These are phyloP conservation scores for Clostera curtula DNA, from an alignment of 2,888 invertebrate species.

Conservation along the genomic window DNA sequence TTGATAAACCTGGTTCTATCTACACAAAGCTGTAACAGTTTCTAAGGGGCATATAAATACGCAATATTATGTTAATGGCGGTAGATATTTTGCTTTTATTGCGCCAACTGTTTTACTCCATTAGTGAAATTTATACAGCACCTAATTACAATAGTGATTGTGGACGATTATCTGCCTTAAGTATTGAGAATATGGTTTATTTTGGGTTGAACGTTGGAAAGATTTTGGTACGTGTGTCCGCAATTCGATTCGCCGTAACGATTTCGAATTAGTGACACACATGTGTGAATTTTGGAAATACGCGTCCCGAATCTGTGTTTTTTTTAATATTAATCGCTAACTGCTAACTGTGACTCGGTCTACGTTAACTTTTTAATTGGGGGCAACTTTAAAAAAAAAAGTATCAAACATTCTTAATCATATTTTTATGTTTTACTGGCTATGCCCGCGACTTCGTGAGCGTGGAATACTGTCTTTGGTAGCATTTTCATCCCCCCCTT, in stretches of 20 bases:
- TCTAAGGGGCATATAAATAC: conserved; percentile 22
- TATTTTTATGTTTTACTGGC: too few species aligned
- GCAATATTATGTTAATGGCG: conserved; percentile 19
- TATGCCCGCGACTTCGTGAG: too few species aligned
- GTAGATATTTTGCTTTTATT: conserved; percentile 35
- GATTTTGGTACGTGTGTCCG: conserved; percentile 18
- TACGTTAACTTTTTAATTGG: too few species aligned
- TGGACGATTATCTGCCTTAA: conserved; percentile 14
- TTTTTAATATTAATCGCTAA: too few species aligned
- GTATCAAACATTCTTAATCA: too few species aligned
- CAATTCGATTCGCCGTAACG: conserved; percentile 41
- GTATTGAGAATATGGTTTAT: conserved; percentile 13
- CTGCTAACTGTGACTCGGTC: too few species aligned
- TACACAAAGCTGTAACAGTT: conserved; percentile 18
- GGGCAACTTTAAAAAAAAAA: too few species aligned
- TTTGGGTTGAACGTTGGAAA: conserved; percentile 12
- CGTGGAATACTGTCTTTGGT: too few species aligned
- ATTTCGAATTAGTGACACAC: conserved; percentile 37
- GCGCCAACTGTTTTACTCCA: conserved; percentile 42
- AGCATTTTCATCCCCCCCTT: too few species aligned
- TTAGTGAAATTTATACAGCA: conserved; percentile 39
- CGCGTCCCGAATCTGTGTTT: conserved; percentile 28
- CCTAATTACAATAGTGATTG: conserved; percentile 35
- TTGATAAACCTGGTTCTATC: too few species aligned
- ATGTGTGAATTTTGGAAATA: conserved; percentile 36